Conservation (phyloP, 2,888 invertebrate genomes). For the Acronicta psi region DNA sequence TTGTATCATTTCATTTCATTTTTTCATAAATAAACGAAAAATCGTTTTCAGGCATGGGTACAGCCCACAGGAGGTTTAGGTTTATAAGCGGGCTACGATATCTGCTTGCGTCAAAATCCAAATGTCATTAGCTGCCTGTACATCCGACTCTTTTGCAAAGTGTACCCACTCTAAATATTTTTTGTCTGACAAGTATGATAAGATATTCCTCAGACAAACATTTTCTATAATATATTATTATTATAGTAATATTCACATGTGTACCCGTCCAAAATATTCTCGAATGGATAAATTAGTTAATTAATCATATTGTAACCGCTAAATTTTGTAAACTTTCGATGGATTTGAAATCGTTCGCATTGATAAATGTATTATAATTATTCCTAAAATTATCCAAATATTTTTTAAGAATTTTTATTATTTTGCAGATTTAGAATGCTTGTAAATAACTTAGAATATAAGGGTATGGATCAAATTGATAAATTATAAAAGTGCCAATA, state of each 20-base stretch:
- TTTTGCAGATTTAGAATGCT: conserved; percentile 31
- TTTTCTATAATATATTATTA: conserved; percentile 8
- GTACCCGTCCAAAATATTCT: conserved; percentile 52
- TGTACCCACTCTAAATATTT: not conserved
- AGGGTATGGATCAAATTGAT: conserved; percentile 37
- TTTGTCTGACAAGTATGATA: not conserved
- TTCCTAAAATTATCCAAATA: conserved; percentile 11
- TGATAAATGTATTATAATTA: conserved; percentile 8
- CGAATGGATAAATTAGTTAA: conserved; percentile 25
- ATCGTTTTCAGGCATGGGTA: not conserved
- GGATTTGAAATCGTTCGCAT: conserved; percentile 17
- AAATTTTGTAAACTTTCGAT: conserved; percentile 21
- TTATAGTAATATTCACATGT: conserved; percentile 29
- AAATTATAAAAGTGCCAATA: conserved; percentile 65
- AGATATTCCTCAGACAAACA: not conserved
- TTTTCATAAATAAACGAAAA: not conserved
- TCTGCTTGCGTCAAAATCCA: too few species aligned
- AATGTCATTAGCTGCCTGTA: too few species aligned
- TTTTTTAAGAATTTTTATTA: conserved; percentile 9
- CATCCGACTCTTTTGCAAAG: too few species aligned
- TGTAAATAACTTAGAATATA: conserved; percentile 49
- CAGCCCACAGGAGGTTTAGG: too few species aligned
- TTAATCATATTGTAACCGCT: conserved; percentile 14
- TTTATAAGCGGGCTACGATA: too few species aligned
- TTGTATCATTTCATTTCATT: too few species aligned